Percentiles rank a stretch among this genome's conserved stretches.
phyloP scores from a whole-genome alignment of 2,888 invertebrate genomes.

The Agrenia bidenticulata region DNA sequence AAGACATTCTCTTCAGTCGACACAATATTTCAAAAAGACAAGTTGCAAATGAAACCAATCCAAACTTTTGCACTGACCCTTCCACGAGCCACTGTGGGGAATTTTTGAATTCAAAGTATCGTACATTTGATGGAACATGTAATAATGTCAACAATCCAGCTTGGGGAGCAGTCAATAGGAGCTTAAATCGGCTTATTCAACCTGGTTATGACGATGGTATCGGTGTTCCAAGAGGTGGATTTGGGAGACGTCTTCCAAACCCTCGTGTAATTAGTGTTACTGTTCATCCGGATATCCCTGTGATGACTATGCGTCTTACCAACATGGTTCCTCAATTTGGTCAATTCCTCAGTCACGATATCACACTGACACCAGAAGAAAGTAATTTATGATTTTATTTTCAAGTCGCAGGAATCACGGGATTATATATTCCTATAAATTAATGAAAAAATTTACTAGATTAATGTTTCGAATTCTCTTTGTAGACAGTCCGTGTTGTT shows the following conservation, averaged over 20 bases:
- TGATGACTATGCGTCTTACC: slow-evolving; percentile 53
- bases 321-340: slow-evolving; percentile 52
- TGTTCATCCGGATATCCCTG: slow-evolving; percentile 67
- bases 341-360: slow-evolving; percentile 38
- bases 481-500: slow-evolving; percentile 36
- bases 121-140: slow-evolving; percentile 54
- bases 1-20: slow-evolving; percentile 2
- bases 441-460: neutral
- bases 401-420: no score
- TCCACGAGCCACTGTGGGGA: neutral
- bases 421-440: neutral
- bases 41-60: slow-evolving; percentile 26
- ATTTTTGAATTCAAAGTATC: slow-evolving; percentile 28
- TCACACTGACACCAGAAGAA: slow-evolving; percentile 43
- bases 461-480: no score
- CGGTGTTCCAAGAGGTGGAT: slow-evolving; percentile 58
- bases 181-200: slow-evolving; percentile 46
- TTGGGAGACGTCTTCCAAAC: slow-evolving; percentile 68
- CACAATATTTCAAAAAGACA: slow-evolving; percentile 37
- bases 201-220: slow-evolving; percentile 53
- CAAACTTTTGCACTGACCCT: slow-evolving; percentile 33
- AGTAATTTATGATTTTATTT: no score
- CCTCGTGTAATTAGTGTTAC: slow-evolving; percentile 72
- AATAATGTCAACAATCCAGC: slow-evolving; percentile 54
- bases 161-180: slow-evolving; percentile 54